A percentile compares a stretch with the other conserved stretches of the same genome.
phyloP scores from a whole-genome alignment of 2,113 vertebrate species.

The Miniopterus natalensis region DNA sequence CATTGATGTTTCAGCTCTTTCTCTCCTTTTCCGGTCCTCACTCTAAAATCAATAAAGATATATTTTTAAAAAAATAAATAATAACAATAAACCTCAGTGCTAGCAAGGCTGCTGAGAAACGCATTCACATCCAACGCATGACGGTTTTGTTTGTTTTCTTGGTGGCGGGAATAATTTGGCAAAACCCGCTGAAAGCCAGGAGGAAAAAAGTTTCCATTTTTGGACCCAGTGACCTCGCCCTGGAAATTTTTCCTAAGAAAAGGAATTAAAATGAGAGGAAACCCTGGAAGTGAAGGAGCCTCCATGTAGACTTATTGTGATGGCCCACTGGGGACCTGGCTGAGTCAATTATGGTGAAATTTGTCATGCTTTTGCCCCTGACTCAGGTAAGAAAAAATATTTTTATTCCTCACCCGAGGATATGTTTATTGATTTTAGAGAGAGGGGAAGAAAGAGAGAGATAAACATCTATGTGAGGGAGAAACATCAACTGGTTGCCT shows the following conservation, averaged over 20 bases:
- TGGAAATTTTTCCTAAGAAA: not conserved
- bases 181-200: not conserved
- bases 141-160: not conserved
- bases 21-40: no score
- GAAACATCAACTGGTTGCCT: not conserved
- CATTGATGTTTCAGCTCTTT: no score
- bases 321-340: not conserved
- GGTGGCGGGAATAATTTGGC: not conserved
- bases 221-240: not conserved
- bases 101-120: not conserved
- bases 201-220: not conserved
- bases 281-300: not conserved
- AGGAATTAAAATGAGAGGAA: not conserved
- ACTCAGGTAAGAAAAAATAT: not conserved
- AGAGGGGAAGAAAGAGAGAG: not conserved
- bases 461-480: not conserved
- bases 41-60: no score
- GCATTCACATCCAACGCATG: accelerated
- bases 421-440: not conserved
- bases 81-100: not conserved
- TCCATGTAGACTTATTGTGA: not conserved
- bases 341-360: not conserved
- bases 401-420: not conserved
- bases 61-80: no score
- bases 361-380: not conserved